phyloP scores from a whole-genome alignment of 1,140 invertebrate genomes.

The Meloidogyne floridensis region DNA sequence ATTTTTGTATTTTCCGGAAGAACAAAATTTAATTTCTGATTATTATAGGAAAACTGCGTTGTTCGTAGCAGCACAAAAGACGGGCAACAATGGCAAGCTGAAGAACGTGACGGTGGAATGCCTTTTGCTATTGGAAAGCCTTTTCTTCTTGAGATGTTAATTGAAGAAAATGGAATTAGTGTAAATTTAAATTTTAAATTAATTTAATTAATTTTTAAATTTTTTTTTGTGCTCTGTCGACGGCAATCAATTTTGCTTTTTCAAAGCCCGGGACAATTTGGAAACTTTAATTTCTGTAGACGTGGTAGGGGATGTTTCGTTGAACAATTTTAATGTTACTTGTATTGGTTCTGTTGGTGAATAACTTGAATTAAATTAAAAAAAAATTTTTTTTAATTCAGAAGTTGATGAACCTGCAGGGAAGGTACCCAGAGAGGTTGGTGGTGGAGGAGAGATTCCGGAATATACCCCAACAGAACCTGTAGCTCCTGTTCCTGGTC shows the following conservation, averaged over 20 bases:
- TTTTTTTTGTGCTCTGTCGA: constrained; percentile 32
- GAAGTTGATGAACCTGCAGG: neutral
- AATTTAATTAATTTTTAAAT: neutral
- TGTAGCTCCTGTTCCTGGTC: constrained; percentile 7
- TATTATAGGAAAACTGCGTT: constrained; percentile 27
- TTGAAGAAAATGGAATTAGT: constrained; percentile 19
- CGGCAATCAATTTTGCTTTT: constrained; percentile 23
- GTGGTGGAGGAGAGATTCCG: neutral
- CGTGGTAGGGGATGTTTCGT: constrained; percentile 23
- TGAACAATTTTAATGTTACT: constrained; percentile 7
- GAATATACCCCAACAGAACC: constrained; percentile 13
- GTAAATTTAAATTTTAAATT: neutral
- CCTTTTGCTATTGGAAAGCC: constrained; percentile 25
- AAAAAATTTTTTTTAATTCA: neutral
- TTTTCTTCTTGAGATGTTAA: constrained; percentile 19
- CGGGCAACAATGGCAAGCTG: constrained; percentile 26
- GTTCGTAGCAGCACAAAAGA: constrained; percentile 32
- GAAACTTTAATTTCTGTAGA: neutral
- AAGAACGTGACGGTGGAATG: constrained; percentile 33
- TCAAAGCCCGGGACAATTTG: constrained; percentile 27
- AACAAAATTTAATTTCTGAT: neutral
- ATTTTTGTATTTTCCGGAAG: no score
- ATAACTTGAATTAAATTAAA: neutral
- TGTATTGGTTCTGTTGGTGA: neutral
- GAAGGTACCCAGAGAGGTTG: constrained; percentile 18